These are phyloP conservation scores for Cyclura pinguis DNA, from an alignment of 2,797 vertebrate genomes.

Conservation along the genomic window DNA sequence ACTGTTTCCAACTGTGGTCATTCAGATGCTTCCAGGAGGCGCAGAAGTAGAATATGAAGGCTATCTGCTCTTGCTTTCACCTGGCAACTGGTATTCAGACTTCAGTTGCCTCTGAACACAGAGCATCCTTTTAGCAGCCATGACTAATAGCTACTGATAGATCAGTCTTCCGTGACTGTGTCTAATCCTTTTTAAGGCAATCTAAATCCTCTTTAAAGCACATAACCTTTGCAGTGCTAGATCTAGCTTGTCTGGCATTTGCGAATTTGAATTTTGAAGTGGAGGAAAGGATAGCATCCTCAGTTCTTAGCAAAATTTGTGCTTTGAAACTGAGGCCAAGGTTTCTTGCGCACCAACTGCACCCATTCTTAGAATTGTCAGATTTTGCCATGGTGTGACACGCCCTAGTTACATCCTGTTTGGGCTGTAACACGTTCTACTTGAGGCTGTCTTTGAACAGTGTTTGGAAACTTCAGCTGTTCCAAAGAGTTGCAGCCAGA, in stretches of 20 bases:
- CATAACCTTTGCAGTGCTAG: not conserved
- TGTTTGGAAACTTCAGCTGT: no score
- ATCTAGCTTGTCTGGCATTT: not conserved
- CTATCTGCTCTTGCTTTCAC: not conserved
- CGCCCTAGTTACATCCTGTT: no score
- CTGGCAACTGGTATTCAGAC: constrained; percentile 9
- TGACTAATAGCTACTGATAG: constrained; percentile 15
- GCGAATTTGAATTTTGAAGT: not conserved
- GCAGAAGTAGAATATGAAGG: not conserved
- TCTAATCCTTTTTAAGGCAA: constrained; percentile 23
- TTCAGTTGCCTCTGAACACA: not conserved
- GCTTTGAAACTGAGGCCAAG: no score
- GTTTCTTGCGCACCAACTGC: no score
- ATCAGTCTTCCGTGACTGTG: not conserved
- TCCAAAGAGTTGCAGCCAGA: no score
- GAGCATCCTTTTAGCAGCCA: constrained; percentile 12
- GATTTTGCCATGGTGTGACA: no score
- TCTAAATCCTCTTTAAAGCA: constrained; percentile 16
- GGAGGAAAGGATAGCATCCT: no score
- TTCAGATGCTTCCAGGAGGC: not conserved
- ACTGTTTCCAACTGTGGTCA: not conserved
- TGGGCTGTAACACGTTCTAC: no score
- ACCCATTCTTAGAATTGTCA: no score
- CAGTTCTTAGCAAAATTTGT: not conserved
- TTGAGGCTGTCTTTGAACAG: no score